Evolutionary conservation across 2,888 invertebrate species (phyloP), one percentile per base, ranked within the genome.

Genomic region (Ophion obscuratus): DNA sequence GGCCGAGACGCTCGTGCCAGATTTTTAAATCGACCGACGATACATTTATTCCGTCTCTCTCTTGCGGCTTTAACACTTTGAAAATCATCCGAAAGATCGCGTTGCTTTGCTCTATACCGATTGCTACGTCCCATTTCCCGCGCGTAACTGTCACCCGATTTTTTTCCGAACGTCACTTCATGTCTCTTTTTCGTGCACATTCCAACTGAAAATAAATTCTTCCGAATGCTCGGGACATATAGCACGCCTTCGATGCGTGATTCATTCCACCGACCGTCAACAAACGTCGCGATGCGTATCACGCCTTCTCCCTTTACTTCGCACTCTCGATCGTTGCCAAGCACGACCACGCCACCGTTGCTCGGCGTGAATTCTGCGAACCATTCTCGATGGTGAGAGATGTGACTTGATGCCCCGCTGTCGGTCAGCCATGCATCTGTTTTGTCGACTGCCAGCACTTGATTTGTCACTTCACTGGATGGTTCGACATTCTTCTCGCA

Each of bases 201-300:
- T 40, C 81, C 81, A n/a, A 88, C 80, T 9, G 89, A 88, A 70
- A 88, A 89, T 68, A 89, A 83, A 76, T 89, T 88, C 70, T 88
- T 84, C 40, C 66, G 80, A 4, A 87, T 64, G 57, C 82, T 84
- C 61, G 87, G 87, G 17, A 88, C 86, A 83, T 87, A 81, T 11
- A 81, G 2, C 14, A 81, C 80, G n/a, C 73, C 17, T 17, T 73
- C 73, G 73, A 81, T 73, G 62, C 73, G 73, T 0, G 62, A 68
- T 44, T 68, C 61, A 14, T 24, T 24, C 78, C 61, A 70, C 14
- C 64, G 59, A 14, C 68, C 68, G 44, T 70, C 31, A 0, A 78
- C n/a, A 4, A 78, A 24, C 24, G 17, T 78, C 11, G 57, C 86
- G 0, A 87, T 75, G 0, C 44, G 0, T 36, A 89, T 86, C 4